Base-by-base conservation (phyloP, 2,797 vertebrate species). In the Hypotaenidia philippensis region DNA sequence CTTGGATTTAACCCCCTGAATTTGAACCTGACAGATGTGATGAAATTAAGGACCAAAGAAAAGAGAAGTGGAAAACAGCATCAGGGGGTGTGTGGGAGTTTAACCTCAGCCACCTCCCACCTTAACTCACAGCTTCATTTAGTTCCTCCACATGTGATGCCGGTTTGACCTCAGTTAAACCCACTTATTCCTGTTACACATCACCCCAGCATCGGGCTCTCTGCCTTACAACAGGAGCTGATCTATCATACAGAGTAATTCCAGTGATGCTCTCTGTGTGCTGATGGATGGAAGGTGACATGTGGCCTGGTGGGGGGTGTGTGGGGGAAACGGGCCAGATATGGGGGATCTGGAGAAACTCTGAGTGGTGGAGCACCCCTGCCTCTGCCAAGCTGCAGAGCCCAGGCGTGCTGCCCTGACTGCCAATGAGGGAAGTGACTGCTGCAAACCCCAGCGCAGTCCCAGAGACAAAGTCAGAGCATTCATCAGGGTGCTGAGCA, bases 131-230 rank as follows among this genome's bases (percentile, higher is more conserved):
- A 80, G 6, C 60, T 90, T 93, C 60, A 53, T 93, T 95, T 85
- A 83, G 53, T 82, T 94, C 81, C 56, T 23, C 12, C 71, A 20
- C 53, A 21, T 38, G 76, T 74, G 66, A 45, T 45, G 64, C 29
- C 61, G 36, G 26, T 4, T 61, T 94, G 92, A 92, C 92, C 90
- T 65, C 92, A 72, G 71, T 90, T 92, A 94, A 94, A 83, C 84
- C 34, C 79, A 83, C 11, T 77, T 53, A 80, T 5, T 77, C 82
- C 71, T 89, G 31, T 80, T 9, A 34, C 82, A 70, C 5, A 1
- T 70, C 87, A 87, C 78, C 82, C 74, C 76, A 44, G 75, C 4
- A 1, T 75, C 47, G 3, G 63, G 52, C 68, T 75, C 83, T 59
- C 59, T 74, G 71, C 55, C 80, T 80, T 38, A 64, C 76, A 74